These are phyloP conservation scores for Anastrepha obliqua DNA, from an alignment of 1,140 invertebrate species.

Conservation along the genomic window DNA sequence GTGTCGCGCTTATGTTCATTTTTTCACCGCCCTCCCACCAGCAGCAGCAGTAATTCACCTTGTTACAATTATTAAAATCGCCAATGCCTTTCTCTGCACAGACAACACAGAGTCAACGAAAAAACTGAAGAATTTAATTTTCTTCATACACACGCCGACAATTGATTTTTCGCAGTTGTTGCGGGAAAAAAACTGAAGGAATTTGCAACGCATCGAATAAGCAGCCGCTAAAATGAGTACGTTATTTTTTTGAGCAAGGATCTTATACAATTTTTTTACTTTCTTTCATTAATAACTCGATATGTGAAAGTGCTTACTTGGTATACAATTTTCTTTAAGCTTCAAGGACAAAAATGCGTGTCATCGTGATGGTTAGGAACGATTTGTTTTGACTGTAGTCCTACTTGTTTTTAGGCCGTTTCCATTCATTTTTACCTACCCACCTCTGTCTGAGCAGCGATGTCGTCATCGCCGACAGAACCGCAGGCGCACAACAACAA, in stretches of 20 bases:
- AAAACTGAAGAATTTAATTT: slow-evolving; percentile 30
- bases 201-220: not conserved
- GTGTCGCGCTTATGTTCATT: slow-evolving; percentile 12
- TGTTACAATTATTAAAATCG: not conserved
- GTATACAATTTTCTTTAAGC: not conserved
- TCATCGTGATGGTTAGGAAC: not conserved
- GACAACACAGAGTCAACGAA: not conserved
- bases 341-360: slow-evolving; percentile 20
- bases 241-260: not conserved
- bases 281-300: not conserved
- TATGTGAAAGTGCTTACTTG: not conserved
- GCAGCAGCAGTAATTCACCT: not conserved
- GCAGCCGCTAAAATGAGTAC: slow-evolving; percentile 21
- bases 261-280: not conserved
- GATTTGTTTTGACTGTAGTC: slow-evolving; percentile 31
- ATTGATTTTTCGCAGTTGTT: slow-evolving; percentile 40
- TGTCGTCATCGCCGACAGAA: slow-evolving; percentile 37
- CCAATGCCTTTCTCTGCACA: not conserved
- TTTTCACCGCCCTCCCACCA: slow-evolving; percentile 4
- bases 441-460: not conserved
- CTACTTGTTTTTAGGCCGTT: not conserved
- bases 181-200: not conserved
- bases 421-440: too few relatives aligned
- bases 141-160: not conserved
- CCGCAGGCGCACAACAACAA: slow-evolving; percentile 46